Evolutionary conservation across 2,113 vertebrate species (phyloP).

Genomic region (Gnathonemus longibarbis): DNA sequence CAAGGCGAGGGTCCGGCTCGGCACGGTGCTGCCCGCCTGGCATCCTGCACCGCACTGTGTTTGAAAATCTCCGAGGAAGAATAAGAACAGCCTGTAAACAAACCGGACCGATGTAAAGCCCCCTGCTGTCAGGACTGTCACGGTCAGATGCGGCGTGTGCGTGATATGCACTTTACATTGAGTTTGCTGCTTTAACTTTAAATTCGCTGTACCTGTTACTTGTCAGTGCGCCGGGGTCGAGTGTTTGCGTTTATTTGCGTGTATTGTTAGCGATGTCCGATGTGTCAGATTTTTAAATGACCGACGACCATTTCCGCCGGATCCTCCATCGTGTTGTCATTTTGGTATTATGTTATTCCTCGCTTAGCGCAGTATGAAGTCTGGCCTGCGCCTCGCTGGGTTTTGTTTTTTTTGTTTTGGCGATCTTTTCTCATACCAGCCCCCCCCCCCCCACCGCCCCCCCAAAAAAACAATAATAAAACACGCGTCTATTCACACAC

Average conservation of each 20-base stretch:
- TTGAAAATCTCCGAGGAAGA: not conserved
- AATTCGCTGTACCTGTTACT: not conserved
- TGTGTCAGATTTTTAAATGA: not conserved
- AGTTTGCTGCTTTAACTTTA: not conserved
- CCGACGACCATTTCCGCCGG: not conserved
- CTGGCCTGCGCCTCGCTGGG: not conserved
- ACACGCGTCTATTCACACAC: not conserved
- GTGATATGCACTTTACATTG: not conserved
- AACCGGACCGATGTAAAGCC: not conserved
- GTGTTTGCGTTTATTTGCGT: not conserved
- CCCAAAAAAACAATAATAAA: not conserved
- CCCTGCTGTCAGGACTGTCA: not conserved
- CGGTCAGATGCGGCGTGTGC: not conserved
- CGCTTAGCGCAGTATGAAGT: not conserved
- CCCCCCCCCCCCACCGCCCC: not conserved
- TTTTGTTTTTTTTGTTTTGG: not conserved
- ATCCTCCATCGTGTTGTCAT: not conserved
- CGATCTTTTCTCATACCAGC: not conserved
- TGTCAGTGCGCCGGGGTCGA: not conserved
- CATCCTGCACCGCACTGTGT: not conserved
- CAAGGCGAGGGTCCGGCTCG: not conserved
- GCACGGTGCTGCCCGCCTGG: not conserved
- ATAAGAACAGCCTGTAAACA: not conserved
- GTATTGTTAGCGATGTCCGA: not conserved
- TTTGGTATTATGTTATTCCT: not conserved